These are phyloP conservation scores for Acrocephalus kingi DNA, from an alignment of 2,113 vertebrate genomes.

Conservation along the genomic window DNA sequence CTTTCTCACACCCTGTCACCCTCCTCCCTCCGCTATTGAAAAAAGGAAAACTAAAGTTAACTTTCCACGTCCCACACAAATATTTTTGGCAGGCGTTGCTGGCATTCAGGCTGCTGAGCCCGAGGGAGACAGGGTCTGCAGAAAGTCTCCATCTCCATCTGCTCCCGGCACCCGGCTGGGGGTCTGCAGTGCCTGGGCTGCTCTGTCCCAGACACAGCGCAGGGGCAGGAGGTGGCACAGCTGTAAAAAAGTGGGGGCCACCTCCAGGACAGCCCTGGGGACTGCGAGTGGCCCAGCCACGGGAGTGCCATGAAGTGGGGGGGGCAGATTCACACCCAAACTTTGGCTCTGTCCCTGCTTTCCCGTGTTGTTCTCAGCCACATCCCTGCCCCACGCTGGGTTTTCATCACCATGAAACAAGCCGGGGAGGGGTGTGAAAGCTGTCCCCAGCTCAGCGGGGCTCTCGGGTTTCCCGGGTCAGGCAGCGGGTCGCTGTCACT, in stretches of 20 bases:
- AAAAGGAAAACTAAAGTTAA: conserved; percentile 76
- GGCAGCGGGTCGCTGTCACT: conserved; percentile 31
- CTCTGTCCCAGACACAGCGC: accelerated
- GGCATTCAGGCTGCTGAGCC: conserved; percentile 54
- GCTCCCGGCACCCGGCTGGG: neutral
- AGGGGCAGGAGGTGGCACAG: neutral
- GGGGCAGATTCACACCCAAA: neutral
- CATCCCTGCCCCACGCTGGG: neutral
- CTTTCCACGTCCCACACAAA: conserved; percentile 79
- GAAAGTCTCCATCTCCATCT: conserved; percentile 33
- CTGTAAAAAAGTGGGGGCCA: neutral
- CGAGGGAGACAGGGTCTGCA: conserved; percentile 21
- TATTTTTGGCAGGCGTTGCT: conserved; percentile 73
- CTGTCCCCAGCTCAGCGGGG: neutral
- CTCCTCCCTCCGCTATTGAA: neutral
- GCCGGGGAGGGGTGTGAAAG: neutral
- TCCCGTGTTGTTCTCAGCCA: neutral
- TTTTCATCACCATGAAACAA: neutral
- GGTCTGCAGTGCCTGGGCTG: neutral
- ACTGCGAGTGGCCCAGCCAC: accelerated
- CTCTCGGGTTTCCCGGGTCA: conserved; percentile 43
- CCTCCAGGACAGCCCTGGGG: neutral
- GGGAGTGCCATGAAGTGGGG: neutral
- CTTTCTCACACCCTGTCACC: conserved; percentile 41
- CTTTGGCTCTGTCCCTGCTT: accelerated